These are phyloP conservation scores for Agrotis segetum DNA, from an alignment of 2,888 invertebrate genomes.

Conservation along the genomic window DNA sequence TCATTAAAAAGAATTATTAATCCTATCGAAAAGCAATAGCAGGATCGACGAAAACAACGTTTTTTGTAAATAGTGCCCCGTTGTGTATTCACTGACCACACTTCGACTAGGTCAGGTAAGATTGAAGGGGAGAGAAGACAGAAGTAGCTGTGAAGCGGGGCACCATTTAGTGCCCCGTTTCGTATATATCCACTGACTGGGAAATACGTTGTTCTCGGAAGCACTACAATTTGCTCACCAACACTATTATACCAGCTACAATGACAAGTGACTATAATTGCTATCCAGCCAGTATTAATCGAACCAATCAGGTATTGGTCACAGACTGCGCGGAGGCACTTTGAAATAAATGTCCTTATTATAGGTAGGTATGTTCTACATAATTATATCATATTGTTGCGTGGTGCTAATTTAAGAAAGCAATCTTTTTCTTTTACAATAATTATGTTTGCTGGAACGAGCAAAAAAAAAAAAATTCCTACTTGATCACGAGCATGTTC, in stretches of 20 bases:
- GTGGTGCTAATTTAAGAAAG: not conserved
- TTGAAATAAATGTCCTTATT: conserved; percentile 16
- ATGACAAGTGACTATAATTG: conserved; percentile 43
- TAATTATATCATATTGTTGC: not conserved
- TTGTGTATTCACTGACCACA: too few species aligned
- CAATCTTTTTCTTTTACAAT: too few species aligned
- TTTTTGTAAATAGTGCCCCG: too few species aligned
- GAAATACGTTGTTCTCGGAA: not conserved
- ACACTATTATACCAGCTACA: conserved; percentile 16
- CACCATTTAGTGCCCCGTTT: too few species aligned
- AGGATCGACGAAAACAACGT: too few species aligned
- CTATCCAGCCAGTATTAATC: conserved; percentile 29
- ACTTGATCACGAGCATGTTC: conserved; percentile 27
- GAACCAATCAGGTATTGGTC: conserved; percentile 32
- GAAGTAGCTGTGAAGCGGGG: too few species aligned
- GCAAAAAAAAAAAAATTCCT: not conserved
- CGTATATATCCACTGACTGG: too few species aligned
- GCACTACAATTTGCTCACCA: conserved; percentile 11
- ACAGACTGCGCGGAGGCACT: not conserved
- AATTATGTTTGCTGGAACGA: not conserved
- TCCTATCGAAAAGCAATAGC: too few species aligned
- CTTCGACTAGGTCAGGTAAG: too few species aligned
- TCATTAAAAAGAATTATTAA: too few species aligned
- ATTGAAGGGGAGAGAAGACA: too few species aligned
- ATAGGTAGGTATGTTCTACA: not conserved